Conservation (phyloP, 1,140 invertebrate species). For the Brachionus rubens region DNA sequence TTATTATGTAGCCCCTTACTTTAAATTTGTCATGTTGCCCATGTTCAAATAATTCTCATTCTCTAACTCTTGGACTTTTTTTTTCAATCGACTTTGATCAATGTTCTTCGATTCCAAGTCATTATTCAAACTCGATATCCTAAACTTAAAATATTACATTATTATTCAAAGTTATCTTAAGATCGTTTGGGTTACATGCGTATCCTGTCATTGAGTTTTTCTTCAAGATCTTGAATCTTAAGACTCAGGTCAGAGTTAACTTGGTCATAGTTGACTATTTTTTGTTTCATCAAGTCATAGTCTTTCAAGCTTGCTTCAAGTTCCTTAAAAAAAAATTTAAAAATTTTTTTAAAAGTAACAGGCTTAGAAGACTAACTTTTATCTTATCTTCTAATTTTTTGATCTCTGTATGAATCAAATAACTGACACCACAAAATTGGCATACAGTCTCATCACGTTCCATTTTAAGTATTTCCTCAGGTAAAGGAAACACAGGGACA, state of each 20-base stretch:
- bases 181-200: neutral
- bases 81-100: neutral
- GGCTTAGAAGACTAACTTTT: constrained; percentile 16
- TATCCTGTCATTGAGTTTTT: neutral
- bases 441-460: constrained; percentile 56
- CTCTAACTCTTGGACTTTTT: neutral
- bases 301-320: neutral
- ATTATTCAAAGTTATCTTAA: neutral
- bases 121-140: constrained; percentile 37
- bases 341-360: neutral
- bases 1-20: neutral
- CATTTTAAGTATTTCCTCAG: constrained; percentile 56
- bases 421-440: constrained; percentile 59
- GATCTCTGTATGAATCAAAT: constrained; percentile 59
- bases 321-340: constrained; percentile 5
- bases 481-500: constrained; percentile 55
- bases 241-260: neutral
- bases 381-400: constrained; percentile 55
- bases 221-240: constrained; percentile 9
- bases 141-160: neutral
- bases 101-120: constrained; percentile 8
- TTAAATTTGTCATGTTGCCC: neutral
- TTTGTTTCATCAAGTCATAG: neutral
- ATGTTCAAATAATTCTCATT: neutral
- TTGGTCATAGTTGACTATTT: constrained; percentile 8